Conservation (phyloP, 2,888 invertebrate species). For the Eupithecia insigniata region DNA sequence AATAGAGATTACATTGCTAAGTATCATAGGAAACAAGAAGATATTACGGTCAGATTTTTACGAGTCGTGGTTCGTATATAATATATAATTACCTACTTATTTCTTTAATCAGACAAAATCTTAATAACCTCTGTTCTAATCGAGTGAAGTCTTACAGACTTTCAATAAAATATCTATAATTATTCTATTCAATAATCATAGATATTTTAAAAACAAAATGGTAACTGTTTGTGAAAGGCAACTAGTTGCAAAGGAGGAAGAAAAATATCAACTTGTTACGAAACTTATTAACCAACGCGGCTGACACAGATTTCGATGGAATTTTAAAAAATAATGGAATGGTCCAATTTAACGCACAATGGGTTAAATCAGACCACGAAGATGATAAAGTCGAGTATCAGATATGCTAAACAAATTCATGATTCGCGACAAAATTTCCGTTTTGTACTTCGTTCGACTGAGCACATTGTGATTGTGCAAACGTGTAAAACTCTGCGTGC, state of each 20-base stretch:
- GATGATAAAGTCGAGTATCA: not conserved
- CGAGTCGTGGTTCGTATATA: not conserved
- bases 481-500: slow-evolving; percentile 3
- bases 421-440: slow-evolving; percentile 15
- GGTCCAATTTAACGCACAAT: not conserved
- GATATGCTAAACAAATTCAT: slow-evolving; percentile 11
- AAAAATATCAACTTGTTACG: not conserved
- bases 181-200: not conserved
- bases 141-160: too few species aligned
- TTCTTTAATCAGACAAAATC: not conserved
- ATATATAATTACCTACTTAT: not conserved
- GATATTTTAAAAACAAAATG: not conserved
- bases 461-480: slow-evolving; percentile 43
- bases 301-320: not conserved
- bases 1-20: not conserved
- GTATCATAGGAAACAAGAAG: not conserved
- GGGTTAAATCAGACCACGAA: not conserved
- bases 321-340: not conserved
- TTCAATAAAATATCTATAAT: too few species aligned
- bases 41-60: not conserved
- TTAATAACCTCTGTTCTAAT: not conserved
- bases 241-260: not conserved
- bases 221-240: not conserved
- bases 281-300: not conserved
- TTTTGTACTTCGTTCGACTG: slow-evolving; percentile 32